Conservation (phyloP, 2,113 vertebrate genomes). For the Campylomormyrus numenius region DNA sequence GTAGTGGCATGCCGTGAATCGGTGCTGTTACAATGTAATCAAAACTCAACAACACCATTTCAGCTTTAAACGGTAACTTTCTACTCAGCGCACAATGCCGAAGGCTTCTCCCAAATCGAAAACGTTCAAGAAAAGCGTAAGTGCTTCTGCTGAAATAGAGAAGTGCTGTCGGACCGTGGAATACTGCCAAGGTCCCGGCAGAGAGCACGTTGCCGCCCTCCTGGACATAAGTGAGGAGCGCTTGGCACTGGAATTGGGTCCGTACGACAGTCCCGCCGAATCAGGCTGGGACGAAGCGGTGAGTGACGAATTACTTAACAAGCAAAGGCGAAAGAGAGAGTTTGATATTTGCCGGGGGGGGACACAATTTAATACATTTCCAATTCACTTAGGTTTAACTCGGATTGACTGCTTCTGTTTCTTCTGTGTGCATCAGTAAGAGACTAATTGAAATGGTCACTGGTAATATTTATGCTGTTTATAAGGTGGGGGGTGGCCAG, state of each 20-base stretch:
- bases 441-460: not conserved
- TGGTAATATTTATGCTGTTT: not conserved
- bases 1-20: not conserved
- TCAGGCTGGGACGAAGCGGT: conserved; percentile 74
- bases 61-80: not conserved
- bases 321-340: not conserved
- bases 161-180: not conserved
- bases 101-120: conserved; percentile 29
- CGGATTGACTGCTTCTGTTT: not conserved
- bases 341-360: not conserved
- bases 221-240: conserved; percentile 62
- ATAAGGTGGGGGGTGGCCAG: not conserved
- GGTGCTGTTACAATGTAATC: not conserved
- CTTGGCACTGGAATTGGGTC: conserved; percentile 46
- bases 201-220: conserved; percentile 55
- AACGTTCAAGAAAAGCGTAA: conserved; percentile 8
- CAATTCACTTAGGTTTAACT: not conserved
- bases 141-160: conserved; percentile 9
- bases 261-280: conserved; percentile 38
- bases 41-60: not conserved
- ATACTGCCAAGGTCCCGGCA: conserved; percentile 31
- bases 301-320: conserved; percentile 43
- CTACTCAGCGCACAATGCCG: not conserved
- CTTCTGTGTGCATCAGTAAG: not conserved
- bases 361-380: not conserved